Base-by-base conservation (phyloP, 1,140 invertebrate species). In the Potamilus streckersoni region DNA sequence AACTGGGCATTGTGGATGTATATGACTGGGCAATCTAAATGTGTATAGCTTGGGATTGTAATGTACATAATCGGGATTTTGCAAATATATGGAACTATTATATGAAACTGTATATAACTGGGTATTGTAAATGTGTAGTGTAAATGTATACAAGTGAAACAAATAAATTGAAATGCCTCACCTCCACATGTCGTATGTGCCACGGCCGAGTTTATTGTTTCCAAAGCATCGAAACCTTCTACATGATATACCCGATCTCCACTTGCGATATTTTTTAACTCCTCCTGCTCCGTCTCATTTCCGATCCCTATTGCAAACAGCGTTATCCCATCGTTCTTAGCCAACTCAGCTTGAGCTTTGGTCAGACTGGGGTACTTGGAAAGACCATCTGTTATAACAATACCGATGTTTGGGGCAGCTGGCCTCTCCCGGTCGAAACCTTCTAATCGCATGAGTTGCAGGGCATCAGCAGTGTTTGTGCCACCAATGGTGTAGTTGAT, bases 261-360 rank as follows among this genome's bases (percentile, higher is more conserved):
- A 60, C 75, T 77, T 13, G 75, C 64, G n/a, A 77, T 71, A 13
- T 58, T 65, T 27, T 58, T n/a, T 23, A 77, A 60, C 23, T 77
- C 75, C 15, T 49, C 27, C 27, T 61, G 6, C 27, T 74, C 71
- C 11, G 78, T 79, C 17, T 73, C 79, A 23, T 69, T 73, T 2
- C 83, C 83, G 57, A 86, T 81, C 55, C 85, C 85, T 56, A 86
- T 78, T 19, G 79, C 71, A 62, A 85, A 85, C 65, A 86, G 72
- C 14, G 69, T 82, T 38, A 84, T 83, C n/a, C 83, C 81, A 13
- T 73, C 75, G 16, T 71, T 20, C 31, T 79, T 78, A 14, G 82
- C 81, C 2, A 63, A 38, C 17, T 74, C 23, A 2, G 84, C 84
- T 64, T 82, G 74, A 2, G 66, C 58, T 58, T 65, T 69, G 2